phyloP scores from a whole-genome alignment of 2,113 vertebrate species.

The Picathartes gymnocephalus region DNA sequence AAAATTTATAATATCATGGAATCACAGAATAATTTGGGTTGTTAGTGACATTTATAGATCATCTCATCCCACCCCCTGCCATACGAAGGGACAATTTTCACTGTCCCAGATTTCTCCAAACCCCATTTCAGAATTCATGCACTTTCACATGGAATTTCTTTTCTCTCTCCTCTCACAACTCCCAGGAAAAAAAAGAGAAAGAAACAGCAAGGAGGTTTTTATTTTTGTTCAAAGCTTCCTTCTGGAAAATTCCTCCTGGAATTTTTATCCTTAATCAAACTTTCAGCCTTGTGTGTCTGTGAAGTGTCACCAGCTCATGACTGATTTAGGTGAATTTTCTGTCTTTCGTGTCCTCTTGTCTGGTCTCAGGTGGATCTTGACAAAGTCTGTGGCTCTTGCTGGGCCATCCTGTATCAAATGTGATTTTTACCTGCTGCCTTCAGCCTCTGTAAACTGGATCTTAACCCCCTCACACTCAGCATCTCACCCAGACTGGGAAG shows the following conservation, averaged over 20 bases:
- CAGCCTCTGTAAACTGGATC: accelerated
- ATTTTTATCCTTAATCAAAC: neutral
- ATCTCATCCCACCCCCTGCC: neutral
- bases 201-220: neutral
- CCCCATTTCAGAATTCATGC: neutral
- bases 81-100: neutral
- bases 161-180: neutral
- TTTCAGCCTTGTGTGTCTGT: neutral
- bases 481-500: neutral
- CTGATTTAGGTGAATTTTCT: neutral
- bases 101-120: neutral
- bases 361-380: neutral
- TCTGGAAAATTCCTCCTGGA: too few species aligned
- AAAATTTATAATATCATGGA: neutral
- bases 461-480: neutral
- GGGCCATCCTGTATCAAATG: neutral
- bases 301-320: neutral
- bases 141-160: neutral
- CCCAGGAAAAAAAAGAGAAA: neutral
- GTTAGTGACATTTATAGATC: neutral
- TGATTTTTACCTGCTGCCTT: neutral
- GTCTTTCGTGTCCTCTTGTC: neutral
- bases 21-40: neutral
- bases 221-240: neutral
- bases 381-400: neutral